Evolutionary conservation across 2,888 invertebrate species (phyloP).

Genomic region (Eudemis profundana): DNA sequence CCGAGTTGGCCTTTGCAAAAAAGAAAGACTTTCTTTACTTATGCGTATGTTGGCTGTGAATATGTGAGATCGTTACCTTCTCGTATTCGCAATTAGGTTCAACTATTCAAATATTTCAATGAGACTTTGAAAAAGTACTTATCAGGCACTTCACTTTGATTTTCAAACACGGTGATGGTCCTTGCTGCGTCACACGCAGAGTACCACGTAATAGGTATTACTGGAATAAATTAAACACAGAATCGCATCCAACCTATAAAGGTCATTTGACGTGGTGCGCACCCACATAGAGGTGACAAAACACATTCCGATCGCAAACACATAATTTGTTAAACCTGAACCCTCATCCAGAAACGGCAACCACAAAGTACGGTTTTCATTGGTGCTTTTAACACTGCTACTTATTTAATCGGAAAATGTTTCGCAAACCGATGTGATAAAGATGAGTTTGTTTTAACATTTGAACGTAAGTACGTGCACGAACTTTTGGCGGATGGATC

Average conservation of each 20-base stretch:
- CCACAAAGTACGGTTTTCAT: constrained; percentile 18
- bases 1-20: background rate
- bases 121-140: no score
- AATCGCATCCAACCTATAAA: constrained; percentile 8
- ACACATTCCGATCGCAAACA: constrained; percentile 23
- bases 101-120: no score
- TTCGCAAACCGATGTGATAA: constrained; percentile 9
- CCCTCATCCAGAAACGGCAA: constrained; percentile 24
- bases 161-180: no score
- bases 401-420: constrained; percentile 18
- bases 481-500: constrained; percentile 52
- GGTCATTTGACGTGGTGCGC: constrained; percentile 17
- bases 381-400: constrained; percentile 9
- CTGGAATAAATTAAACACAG: background rate
- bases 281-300: constrained; percentile 23
- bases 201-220: background rate
- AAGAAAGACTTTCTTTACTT: no score
- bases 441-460: constrained; percentile 43
- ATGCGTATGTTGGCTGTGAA: no score
- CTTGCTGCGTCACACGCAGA: background rate
- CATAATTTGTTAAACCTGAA: constrained; percentile 29
- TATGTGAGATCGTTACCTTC: no score
- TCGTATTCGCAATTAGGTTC: no score
- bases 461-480: constrained; percentile 48
- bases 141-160: no score